Conservation (phyloP, 1,140 invertebrate species). For the Bombus picipes region DNA sequence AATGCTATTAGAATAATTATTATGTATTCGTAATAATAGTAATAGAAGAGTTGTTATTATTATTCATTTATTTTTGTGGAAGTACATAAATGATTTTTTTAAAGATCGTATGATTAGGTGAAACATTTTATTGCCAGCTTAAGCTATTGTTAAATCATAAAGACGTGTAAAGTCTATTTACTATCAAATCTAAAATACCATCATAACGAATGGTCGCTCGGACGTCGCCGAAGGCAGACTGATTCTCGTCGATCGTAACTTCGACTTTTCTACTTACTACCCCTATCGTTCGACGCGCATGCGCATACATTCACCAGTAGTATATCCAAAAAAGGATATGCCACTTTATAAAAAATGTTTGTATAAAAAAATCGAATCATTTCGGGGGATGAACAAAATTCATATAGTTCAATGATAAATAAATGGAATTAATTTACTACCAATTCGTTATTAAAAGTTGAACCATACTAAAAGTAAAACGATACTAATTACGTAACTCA, state of each 20-base stretch:
- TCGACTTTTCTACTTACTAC: not conserved
- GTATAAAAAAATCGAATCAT: not conserved
- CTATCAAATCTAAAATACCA: no score
- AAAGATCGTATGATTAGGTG: not conserved
- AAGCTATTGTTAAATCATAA: not conserved
- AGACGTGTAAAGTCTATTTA: not conserved
- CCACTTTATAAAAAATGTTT: not conserved
- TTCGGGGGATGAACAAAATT: not conserved
- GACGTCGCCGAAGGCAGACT: not conserved
- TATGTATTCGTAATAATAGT: not conserved
- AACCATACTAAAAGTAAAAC: not conserved
- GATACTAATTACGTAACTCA: not conserved
- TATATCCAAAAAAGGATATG: not conserved
- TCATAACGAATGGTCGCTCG: not conserved
- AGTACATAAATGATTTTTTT: not conserved
- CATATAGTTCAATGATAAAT: not conserved
- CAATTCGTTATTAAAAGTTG: not conserved
- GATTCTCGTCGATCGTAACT: not conserved
- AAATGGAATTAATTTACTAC: not conserved
- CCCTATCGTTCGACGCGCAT: not conserved
- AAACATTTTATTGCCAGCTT: not conserved
- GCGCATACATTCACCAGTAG: not conserved
- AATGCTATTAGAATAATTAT: not conserved
- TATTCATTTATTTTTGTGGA: not conserved
- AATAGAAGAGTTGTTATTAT: not conserved